Percentiles rank a stretch among this genome's conserved stretches.
Evolutionary conservation across 2,888 invertebrate genomes (phyloP).

Genomic region (Lithophane semibrunnea): DNA sequence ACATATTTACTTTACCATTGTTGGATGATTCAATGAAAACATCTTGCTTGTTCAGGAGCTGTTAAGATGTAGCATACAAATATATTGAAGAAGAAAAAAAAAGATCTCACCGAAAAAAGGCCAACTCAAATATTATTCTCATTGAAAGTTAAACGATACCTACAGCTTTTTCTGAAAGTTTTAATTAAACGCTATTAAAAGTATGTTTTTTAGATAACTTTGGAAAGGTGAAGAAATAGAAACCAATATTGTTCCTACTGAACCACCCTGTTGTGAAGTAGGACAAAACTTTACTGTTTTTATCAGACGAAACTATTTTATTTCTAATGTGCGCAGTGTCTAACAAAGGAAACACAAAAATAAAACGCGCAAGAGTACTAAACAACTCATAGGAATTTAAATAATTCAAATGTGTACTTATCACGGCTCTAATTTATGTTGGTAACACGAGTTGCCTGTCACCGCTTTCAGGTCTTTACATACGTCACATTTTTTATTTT

Average conservation of each 20-base stretch:
- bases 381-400: slow-evolving; percentile 29
- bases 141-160: neutral
- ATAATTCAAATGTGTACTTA: slow-evolving; percentile 52
- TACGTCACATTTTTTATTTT: slow-evolving; percentile 45
- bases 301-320: neutral
- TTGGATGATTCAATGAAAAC: neutral
- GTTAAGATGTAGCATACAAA: neutral
- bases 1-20: neutral
- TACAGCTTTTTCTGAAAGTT: slow-evolving; percentile 8
- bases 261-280: neutral
- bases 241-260: neutral
- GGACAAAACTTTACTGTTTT: neutral
- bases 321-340: neutral
- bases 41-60: neutral
- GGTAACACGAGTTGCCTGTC: slow-evolving; percentile 23
- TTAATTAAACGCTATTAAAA: slow-evolving; percentile 9
- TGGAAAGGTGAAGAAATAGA: neutral
- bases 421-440: slow-evolving; percentile 41
- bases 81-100: neutral
- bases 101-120: neutral
- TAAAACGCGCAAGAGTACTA: neutral
- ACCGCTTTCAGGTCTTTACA: slow-evolving; percentile 9
- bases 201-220: neutral
- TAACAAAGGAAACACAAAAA: neutral
- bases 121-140: neutral